Evolutionary conservation across 2,888 invertebrate genomes (phyloP), one percentile per base, ranked within the genome.

Genomic region (Onchidella celtica): DNA sequence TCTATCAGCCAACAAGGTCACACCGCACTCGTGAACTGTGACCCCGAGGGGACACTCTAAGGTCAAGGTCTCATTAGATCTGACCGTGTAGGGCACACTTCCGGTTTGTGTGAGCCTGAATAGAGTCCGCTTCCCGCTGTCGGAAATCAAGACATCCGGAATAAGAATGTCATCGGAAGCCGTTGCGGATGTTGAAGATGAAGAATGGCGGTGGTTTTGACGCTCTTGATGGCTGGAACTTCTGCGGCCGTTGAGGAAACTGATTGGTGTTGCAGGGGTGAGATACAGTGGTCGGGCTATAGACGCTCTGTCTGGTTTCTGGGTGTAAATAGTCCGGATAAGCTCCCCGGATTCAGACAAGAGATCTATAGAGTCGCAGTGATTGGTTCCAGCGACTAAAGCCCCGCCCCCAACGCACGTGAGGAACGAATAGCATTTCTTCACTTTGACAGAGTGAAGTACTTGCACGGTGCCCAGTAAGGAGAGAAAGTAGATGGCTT

Each of bases 41-140:
- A 85, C 83, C 29, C 85, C 85, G 3, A 83, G 82, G 9, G 85
- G 85, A 59, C 85, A 85, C 40, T 83, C 83, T 72, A 85, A 38
- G 14, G 75, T 61, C 17, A 59, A 27, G 14, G 61, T 47, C 11
- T 75, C 79, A 21, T 66, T 82, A 3, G 82, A 77, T 24, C 66
- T 83, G 72, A 82, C 80, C 36, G 83, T 80, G 80, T 79, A 85
- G 76, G 63, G 55, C 61, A 17, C 70, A 21, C 36, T 24, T 3
- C 85, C 85, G 9, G 82, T 81, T 21, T 59, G 36, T 11, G 36
- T 55, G 63, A 85, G 63, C 14, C 74, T 72, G 65, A 82, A 81
- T 61, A 85, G 73, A 24, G 70, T 21, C 40, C 74, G 65, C 55
- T 79, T 72, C 3, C 82, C 83, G 72, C 83, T 83, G 83, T 85